Base-by-base conservation (phyloP, 64 coral and sea anemone species). In the Montipora cactus region DNA sequence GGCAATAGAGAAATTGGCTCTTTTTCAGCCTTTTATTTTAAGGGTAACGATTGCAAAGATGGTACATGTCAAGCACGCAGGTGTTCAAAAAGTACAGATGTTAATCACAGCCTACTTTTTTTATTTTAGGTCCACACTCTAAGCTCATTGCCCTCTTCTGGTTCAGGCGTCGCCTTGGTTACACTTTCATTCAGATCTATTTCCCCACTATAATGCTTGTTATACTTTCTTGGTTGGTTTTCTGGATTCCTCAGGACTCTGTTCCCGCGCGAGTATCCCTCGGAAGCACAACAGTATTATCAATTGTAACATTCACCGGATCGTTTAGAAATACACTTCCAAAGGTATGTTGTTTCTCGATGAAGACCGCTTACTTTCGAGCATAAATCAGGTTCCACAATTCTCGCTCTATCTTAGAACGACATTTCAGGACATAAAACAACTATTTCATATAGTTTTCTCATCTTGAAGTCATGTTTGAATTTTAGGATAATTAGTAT, bases 271-370 rank as follows among this genome's bases (percentile, higher is more conserved):
- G 92, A 47, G 67, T 94, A 14, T 77, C 76, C n/a, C 92, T 94
- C 25, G 92, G 92, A 28, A 88, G 87, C 46, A 94, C 92, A 7
- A 94, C 92, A 10, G 77, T 94, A 51, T 44, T 94, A 22, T 88
- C 85, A 1, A 89, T 94, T 87, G 92, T 94, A 44, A 94, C 92
- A 49, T 81, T 94, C 4, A 94, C 87, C 53, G 92, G 92, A 3
- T 94, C 92, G 0, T 94, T 94, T 22, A 79, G 92, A 6, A 75
- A 52, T 2, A 28, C 92, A 10, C 53, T 94, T 1, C 92, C 92
- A 57, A 94, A 94, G 92, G 92, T 82, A 16, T 75, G 49, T 57
- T 57, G 6, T 6, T 11, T 57, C 11, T 57, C 11, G 6, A 4
- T 6, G 53, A 57, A 8, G 11, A 0, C 11, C 11, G 0, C 11